These are phyloP conservation scores for Betta splendens DNA, from an alignment of 2,797 vertebrate species.

Conservation along the genomic window DNA sequence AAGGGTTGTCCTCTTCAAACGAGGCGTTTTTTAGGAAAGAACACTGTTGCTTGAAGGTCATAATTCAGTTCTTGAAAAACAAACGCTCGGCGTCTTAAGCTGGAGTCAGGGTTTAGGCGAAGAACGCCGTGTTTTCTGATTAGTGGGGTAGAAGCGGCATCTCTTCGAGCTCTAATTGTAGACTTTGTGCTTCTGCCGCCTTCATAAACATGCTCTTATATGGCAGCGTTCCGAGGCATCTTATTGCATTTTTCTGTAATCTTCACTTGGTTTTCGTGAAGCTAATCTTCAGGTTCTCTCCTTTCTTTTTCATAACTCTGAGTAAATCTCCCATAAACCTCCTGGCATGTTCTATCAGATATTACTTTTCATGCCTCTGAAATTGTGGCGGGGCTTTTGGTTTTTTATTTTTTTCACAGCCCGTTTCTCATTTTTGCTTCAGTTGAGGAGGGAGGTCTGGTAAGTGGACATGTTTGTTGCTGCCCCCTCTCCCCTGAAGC, in stretches of 20 bases:
- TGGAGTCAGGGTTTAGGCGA: conserved; percentile 4
- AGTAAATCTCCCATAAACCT: conserved; percentile 74
- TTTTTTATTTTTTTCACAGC: conserved; percentile 26
- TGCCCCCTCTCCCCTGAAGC: conserved; percentile 53
- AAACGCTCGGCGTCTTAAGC: conserved; percentile 5
- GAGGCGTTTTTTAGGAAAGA: conserved; percentile 36
- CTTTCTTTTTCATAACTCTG: conserved; percentile 75
- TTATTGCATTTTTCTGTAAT: conserved; percentile 79
- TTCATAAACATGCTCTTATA: conserved; percentile 59
- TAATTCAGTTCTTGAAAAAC: conserved; percentile 36
- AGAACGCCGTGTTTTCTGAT: conserved; percentile 8
- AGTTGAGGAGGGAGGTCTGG: conserved; percentile 41
- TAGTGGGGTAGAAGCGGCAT: neutral
- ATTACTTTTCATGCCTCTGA: conserved; percentile 73
- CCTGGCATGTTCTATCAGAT: conserved; percentile 73
- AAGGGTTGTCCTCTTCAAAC: conserved; percentile 37
- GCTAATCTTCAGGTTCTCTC: conserved; percentile 71
- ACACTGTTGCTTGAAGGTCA: conserved; percentile 25
- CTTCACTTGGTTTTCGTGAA: conserved; percentile 65
- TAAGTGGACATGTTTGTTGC: conserved; percentile 66
- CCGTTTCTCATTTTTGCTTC: conserved; percentile 57
- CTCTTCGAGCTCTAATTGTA: conserved; percentile 34
- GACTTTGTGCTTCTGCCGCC: conserved; percentile 20
- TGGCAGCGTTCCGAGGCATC: conserved; percentile 46
- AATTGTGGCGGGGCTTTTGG: conserved; percentile 44